phyloP scores from a whole-genome alignment of 64 coral and sea anemone species.

The Anthopleura sola region DNA sequence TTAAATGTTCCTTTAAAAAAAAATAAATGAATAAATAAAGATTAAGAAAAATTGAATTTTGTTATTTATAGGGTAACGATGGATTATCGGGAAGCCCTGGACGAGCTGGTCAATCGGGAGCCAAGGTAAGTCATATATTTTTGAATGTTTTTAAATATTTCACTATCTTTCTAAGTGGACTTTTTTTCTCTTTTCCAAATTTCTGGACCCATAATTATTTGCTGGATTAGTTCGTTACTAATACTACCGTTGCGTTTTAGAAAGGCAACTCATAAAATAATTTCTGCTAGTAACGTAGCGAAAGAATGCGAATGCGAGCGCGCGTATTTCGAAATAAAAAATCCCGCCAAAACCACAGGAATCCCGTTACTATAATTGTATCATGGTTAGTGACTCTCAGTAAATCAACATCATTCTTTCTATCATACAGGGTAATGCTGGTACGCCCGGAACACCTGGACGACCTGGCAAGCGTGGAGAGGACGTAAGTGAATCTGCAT shows the following conservation, averaged over 20 bases:
- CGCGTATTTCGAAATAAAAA: too few relatives aligned
- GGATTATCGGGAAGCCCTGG: slow-evolving; percentile 23
- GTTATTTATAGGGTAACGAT: slow-evolving; percentile 32
- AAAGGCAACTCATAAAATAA: not conserved
- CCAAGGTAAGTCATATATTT: slow-evolving; percentile 20
- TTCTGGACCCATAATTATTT: too few relatives aligned
- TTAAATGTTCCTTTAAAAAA: too few relatives aligned
- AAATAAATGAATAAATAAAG: too few relatives aligned
- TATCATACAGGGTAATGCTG: slow-evolving; percentile 22
- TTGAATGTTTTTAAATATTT: not conserved
- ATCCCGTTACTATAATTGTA: too few relatives aligned
- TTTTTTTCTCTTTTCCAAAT: too few relatives aligned
- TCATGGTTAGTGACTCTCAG: not conserved
- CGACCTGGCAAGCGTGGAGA: slow-evolving; percentile 35
- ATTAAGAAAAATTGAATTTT: not conserved
- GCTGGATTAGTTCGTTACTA: too few relatives aligned
- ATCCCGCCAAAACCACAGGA: too few relatives aligned
- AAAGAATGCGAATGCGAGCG: too few relatives aligned
- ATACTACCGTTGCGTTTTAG: too few relatives aligned
- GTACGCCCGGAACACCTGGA: slow-evolving; percentile 42
- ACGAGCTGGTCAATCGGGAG: slow-evolving; percentile 29
- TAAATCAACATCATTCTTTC: not conserved
- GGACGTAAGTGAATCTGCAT: slow-evolving; percentile 15
- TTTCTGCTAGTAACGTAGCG: too few relatives aligned
- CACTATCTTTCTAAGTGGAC: too few relatives aligned